Base-by-base conservation (phyloP, 2,888 invertebrate genomes). In the Noctua fimbriata region DNA sequence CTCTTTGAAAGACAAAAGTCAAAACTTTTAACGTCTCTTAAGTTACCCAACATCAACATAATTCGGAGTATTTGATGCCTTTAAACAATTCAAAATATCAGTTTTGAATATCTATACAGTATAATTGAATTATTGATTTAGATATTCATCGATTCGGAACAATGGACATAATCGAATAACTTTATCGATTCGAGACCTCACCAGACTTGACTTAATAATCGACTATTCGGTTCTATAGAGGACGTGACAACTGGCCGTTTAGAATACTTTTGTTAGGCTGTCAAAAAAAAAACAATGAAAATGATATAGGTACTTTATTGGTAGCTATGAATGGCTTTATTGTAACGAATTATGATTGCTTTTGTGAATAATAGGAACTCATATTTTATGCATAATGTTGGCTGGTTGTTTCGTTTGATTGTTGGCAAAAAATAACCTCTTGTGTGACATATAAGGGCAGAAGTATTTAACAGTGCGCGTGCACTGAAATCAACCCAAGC, bases 51-150 rank as follows among this genome's bases (percentile, higher is more conserved):
- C 55, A 74, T 65, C 47, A 82, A 44, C 65, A 72, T 65, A 80
- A 60, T 81, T 84, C 76, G 69, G 75, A 73, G 72, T 75, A 84
- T 77, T 77, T 47, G 69, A 84, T 70, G 73, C 76, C 79, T 87
- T 82, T 73, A 82, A 82, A 86, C 83, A 85, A 88, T 89, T 82
- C 77, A 69, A 78, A 89, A 85, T 89, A 85, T 86, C 87, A 85
- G 81, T 89, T 85, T 79, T 78, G 76, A 88, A 88, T 89, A 88
- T 88, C 82, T 84, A 82, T 81, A 83, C 73, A 76, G 63, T 83
- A 82, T 87, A 89, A 89, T 89, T 87, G 89, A 89, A 89, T 89
- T 87, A 89, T 89, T 83, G 88, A 89, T 88, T 88, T 83, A 88
- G 89, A 89, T 89, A 89, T 89, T 87, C 85, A 89, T 89, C 89